Conservation (phyloP, 1,140 invertebrate genomes). For the Papilio dardanus region DNA sequence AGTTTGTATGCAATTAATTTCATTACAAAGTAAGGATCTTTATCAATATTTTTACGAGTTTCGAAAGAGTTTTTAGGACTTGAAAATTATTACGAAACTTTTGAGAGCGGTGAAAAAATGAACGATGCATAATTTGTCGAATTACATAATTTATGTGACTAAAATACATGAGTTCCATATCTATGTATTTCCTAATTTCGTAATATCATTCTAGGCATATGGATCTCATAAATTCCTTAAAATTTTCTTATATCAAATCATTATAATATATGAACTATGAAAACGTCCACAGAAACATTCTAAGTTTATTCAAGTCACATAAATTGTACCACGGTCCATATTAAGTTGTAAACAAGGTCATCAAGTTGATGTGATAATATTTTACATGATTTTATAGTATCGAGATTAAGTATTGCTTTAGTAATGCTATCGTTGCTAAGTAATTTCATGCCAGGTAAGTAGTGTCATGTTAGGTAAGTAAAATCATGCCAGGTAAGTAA, state of each 20-base stretch:
- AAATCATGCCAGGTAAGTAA: no score
- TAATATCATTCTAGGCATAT: not conserved
- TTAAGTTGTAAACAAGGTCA: not conserved
- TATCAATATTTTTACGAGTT: not conserved
- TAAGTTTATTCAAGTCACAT: not conserved
- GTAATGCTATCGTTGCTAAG: no score
- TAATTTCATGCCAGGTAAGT: no score
- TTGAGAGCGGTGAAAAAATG: not conserved
- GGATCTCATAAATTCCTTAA: not conserved
- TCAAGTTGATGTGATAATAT: not conserved
- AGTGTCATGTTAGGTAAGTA: no score
- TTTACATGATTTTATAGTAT: not conserved
- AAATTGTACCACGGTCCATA: constrained; percentile 8
- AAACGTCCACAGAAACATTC: not conserved
- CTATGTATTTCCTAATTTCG: not conserved
- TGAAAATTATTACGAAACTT: not conserved
- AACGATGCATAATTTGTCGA: not conserved
- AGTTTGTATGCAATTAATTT: constrained; percentile 5
- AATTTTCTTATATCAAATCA: not conserved
- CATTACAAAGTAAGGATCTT: constrained; percentile 1
- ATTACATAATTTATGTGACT: not conserved
- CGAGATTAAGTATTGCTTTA: not conserved
- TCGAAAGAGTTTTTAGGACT: not conserved
- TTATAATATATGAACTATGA: constrained; percentile 3
- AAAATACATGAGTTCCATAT: no score